Percentiles rank a stretch among this genome's conserved stretches.
Evolutionary conservation across 2,888 invertebrate genomes (phyloP).

Genomic region (Polietes domitor): DNA sequence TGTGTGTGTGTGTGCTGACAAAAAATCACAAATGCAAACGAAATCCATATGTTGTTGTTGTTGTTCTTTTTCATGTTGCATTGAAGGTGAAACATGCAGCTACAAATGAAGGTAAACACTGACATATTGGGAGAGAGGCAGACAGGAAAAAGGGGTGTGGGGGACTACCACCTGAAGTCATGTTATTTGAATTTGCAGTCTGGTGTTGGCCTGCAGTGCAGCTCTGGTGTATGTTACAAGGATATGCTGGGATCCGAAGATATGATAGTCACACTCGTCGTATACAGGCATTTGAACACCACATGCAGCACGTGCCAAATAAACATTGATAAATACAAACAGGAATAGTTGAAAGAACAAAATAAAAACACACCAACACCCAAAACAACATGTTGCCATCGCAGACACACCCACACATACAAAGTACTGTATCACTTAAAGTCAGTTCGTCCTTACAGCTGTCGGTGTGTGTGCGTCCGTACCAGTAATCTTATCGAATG

Average conservation of each 20-base stretch:
- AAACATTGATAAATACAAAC: conserved; percentile 56
- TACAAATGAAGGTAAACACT: conserved; percentile 1
- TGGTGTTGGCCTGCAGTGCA: not conserved
- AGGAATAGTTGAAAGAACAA: not conserved
- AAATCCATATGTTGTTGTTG: conserved; percentile 5
- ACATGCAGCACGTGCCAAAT: conserved; percentile 50
- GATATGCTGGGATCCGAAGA: not conserved
- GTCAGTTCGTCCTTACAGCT: not conserved
- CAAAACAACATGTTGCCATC: conserved; percentile 35
- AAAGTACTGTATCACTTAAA: not conserved
- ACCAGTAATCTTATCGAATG: not conserved
- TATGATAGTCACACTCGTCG: not conserved
- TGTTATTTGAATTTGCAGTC: conserved; percentile 19
- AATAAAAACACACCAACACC: too few species aligned
- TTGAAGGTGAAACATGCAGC: conserved; percentile 2
- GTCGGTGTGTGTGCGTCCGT: not conserved
- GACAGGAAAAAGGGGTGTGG: too few species aligned
- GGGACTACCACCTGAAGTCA: conserved; percentile 4
- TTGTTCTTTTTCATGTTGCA: not conserved
- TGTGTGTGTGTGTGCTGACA: conserved; percentile 2
- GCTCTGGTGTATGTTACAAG: not conserved
- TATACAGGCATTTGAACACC: not conserved
- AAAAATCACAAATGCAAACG: conserved; percentile 11
- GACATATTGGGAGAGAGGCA: not conserved
- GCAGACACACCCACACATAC: not conserved